Base-by-base conservation (phyloP, 2,888 invertebrate species). In the Lycia hirtaria region DNA sequence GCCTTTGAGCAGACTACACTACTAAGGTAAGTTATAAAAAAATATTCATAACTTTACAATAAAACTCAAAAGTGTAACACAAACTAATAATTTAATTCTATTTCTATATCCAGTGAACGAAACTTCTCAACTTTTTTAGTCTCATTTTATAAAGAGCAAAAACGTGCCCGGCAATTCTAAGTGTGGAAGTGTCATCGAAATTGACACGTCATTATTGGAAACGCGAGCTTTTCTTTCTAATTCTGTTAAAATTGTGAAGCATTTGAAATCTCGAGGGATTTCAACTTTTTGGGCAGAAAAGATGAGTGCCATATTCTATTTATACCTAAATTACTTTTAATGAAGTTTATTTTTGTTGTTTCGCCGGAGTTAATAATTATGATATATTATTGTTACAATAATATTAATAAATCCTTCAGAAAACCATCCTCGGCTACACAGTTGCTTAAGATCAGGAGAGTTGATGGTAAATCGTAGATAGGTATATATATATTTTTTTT, bases 151-250 rank as follows among this genome's bases (percentile, higher is more conserved):
- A 47, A 24, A 45, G 38, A 47, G 32, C 33, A 15, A 53, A 52
- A 58, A 49, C 41, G 48, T 43, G 35, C 49, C 12, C 37, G 40
- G 38, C 38, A 38, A 37, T 50, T 41, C 26, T 30, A 43, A 56
- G 30, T 19, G 38, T 40, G 52, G 32, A 48, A 56, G 56, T 60
- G 56, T 60, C 60, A 50, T 53, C 44, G 33, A 56, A 60, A 56
- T 56, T 50, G 60, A 52, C 54, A 54, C 54, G 50, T 54, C 44
- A 54, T 59, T 59, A 53, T 50, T 47, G 40, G 38, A 40, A 58
- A 33, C n/a, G 45, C 49, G 58, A 50, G 59, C 50, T 45, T 50
- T 49, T 54, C 49, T 59, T 50, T 53, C 54, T 30, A 50, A 50
- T 40, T 59, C 40, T 40, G 40, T 48, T 48, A 51, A 52, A 59